Evolutionary conservation across 1,140 invertebrate species (phyloP).

Genomic region (Pinna nobilis): DNA sequence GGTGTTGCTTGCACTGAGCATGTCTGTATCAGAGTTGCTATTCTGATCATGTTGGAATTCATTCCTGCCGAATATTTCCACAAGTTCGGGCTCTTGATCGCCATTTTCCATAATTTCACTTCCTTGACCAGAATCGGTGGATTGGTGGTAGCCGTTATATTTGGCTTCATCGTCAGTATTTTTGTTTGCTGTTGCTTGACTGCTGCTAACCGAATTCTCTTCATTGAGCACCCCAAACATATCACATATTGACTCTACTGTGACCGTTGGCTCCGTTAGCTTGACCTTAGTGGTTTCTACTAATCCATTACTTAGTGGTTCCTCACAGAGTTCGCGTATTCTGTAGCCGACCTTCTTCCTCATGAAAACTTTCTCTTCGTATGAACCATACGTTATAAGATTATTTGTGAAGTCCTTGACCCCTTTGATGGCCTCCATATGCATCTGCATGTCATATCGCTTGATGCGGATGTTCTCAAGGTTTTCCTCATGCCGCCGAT

Average conservation of each 20-base stretch:
- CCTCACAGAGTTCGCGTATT: slow-evolving; percentile 66
- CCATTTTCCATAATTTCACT: slow-evolving; percentile 46
- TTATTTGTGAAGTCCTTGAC: slow-evolving; percentile 66
- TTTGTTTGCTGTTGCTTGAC: background rate
- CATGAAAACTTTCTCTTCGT: slow-evolving; percentile 67
- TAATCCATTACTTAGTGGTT: slow-evolving; percentile 43
- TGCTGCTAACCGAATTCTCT: background rate
- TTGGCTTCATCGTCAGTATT: background rate
- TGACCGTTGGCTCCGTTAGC: slow-evolving; percentile 59
- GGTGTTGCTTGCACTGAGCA: slow-evolving; percentile 55
- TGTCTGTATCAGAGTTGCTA: slow-evolving; percentile 36
- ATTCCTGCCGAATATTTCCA: slow-evolving; percentile 28
- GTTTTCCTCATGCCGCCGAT: slow-evolving; percentile 53
- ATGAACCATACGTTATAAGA: slow-evolving; percentile 62
- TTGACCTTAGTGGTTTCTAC: slow-evolving; percentile 43
- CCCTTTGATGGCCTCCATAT: slow-evolving; percentile 60
- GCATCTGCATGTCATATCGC: slow-evolving; percentile 49
- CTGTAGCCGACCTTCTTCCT: slow-evolving; percentile 62
- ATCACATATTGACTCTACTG: slow-evolving; percentile 65
- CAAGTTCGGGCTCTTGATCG: slow-evolving; percentile 40
- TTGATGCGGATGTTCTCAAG: slow-evolving; percentile 51
- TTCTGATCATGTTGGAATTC: slow-evolving; percentile 21
- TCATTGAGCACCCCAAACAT: slow-evolving; percentile 58
- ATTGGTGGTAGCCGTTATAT: slow-evolving; percentile 30
- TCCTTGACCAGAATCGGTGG: slow-evolving; percentile 36